Percentiles rank a stretch among this genome's conserved stretches.
phyloP scores from a whole-genome alignment of 2,113 vertebrate species.

The Platycercus adscitus region DNA sequence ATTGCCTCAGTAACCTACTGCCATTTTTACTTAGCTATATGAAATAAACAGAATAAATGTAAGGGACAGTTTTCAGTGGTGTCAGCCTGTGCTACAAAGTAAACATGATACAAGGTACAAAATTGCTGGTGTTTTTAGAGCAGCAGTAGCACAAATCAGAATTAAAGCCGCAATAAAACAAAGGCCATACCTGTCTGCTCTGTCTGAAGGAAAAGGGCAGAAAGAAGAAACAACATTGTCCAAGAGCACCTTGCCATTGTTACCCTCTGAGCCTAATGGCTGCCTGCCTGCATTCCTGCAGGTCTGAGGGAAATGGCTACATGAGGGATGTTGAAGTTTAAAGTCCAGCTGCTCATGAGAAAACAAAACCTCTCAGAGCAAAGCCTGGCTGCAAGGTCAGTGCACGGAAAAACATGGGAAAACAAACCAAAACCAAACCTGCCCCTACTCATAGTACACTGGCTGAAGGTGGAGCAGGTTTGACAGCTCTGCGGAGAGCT shows the following conservation, averaged over 20 bases:
- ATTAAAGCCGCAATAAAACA: neutral
- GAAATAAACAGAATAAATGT: neutral
- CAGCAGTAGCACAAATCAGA: neutral
- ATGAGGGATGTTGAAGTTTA: slow-evolving; percentile 34
- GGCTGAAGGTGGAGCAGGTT: neutral
- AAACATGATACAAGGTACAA: neutral
- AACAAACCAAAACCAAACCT: neutral
- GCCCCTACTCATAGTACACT: accelerated
- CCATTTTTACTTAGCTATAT: neutral
- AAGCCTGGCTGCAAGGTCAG: slow-evolving; percentile 17
- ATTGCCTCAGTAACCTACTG: neutral
- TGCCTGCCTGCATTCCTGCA: neutral
- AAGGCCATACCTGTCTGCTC: slow-evolving; percentile 73
- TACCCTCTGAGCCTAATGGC: neutral
- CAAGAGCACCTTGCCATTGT: slow-evolving; percentile 60
- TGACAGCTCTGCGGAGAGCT: neutral
- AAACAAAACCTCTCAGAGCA: slow-evolving; percentile 38
- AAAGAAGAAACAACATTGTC: slow-evolving; percentile 51
- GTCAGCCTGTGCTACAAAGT: neutral
- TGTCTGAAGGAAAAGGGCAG: slow-evolving; percentile 55
- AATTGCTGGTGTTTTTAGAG: neutral
- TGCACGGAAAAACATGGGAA: neutral
- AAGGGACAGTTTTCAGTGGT: neutral
- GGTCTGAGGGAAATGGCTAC: neutral
- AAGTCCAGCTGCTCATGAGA: slow-evolving; percentile 60